Percentiles rank a stretch among this genome's conserved stretches.
These are phyloP conservation scores for Catocala nupta DNA, from an alignment of 2,888 invertebrate genomes.

Conservation along the genomic window DNA sequence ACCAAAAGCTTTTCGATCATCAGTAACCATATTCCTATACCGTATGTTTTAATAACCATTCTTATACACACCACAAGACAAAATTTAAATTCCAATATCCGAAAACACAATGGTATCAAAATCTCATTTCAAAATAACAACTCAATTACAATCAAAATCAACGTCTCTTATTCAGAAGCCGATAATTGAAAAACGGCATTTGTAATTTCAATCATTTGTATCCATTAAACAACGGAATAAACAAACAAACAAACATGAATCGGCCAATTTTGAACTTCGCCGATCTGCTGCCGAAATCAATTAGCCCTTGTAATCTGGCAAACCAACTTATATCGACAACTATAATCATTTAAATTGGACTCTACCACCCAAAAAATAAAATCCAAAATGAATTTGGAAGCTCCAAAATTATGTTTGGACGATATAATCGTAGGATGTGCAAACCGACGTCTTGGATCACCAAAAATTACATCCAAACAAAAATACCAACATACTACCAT, in stretches of 20 bases:
- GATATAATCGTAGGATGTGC: conserved; percentile 72
- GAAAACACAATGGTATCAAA: conserved; percentile 29
- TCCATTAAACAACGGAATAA: conserved; percentile 57
- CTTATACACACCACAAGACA: neutral
- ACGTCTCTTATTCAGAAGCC: conserved; percentile 49
- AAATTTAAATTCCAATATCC: neutral
- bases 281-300: conserved; percentile 82
- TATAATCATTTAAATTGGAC: conserved; percentile 28
- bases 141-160: conserved; percentile 34
- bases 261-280: conserved; percentile 71
- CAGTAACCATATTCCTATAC: no score
- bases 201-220: conserved; percentile 56
- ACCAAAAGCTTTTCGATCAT: no score
- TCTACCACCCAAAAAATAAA: conserved; percentile 32
- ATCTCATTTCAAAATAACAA: conserved; percentile 30
- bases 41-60: no score
- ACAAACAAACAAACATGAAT: conserved; percentile 68
- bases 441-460: conserved; percentile 73
- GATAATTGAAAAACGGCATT: conserved; percentile 59
- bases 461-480: conserved; percentile 77
- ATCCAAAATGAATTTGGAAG: neutral
- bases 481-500: conserved; percentile 70
- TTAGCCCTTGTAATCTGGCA: conserved; percentile 75
- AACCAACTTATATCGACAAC: conserved; percentile 33
- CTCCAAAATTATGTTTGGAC: conserved; percentile 41